These are phyloP conservation scores for Agrochola lota DNA, from an alignment of 2,888 invertebrate species.

Conservation along the genomic window DNA sequence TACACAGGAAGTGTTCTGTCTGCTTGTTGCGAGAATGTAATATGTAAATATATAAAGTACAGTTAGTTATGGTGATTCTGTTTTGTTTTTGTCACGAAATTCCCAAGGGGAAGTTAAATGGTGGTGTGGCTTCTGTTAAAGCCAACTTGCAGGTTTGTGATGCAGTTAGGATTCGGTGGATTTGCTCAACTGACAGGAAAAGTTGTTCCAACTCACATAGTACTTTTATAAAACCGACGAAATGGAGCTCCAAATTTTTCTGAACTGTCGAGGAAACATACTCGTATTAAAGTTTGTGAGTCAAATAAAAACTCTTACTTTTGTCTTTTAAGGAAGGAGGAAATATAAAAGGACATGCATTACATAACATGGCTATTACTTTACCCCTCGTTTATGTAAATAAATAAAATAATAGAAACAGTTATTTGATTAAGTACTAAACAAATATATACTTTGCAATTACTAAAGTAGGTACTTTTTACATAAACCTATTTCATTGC, in stretches of 20 bases:
- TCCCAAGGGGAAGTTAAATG: constrained; percentile 63
- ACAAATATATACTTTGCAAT: constrained; percentile 8
- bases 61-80: constrained; percentile 63
- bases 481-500: not conserved
- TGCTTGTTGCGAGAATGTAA: constrained; percentile 50
- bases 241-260: constrained; percentile 44
- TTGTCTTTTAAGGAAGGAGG: constrained; percentile 12
- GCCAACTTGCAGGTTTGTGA: constrained; percentile 71
- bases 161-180: constrained; percentile 70
- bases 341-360: constrained; percentile 19
- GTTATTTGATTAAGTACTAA: constrained; percentile 23
- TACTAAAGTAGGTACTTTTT: not conserved
- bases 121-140: constrained; percentile 68
- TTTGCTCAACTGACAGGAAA: constrained; percentile 70
- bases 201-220: constrained; percentile 60
- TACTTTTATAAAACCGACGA: constrained; percentile 54
- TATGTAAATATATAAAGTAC: constrained; percentile 63
- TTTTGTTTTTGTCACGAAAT: constrained; percentile 65
- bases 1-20: constrained; percentile 57
- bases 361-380: constrained; percentile 25
- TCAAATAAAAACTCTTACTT: constrained; percentile 34
- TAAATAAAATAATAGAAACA: not conserved
- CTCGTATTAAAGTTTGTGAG: constrained; percentile 44
- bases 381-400: constrained; percentile 2
- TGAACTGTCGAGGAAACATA: constrained; percentile 21